Conservation (phyloP, 2,888 invertebrate genomes). For the Choristoneura rosaceana region DNA sequence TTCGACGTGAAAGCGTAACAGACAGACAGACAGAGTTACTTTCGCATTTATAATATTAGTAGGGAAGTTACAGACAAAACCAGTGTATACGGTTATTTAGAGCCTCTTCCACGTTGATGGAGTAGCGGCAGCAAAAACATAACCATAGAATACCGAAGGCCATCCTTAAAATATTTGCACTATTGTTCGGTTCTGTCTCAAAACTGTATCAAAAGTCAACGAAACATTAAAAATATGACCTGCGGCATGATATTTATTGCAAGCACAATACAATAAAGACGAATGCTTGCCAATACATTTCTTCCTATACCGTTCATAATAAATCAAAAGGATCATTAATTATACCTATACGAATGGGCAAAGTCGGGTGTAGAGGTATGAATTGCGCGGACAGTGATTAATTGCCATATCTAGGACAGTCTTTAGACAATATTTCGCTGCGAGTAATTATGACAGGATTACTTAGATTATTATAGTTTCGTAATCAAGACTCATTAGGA, state of each 20-base stretch:
- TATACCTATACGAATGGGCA: conserved; percentile 55
- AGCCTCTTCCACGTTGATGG: too few species aligned
- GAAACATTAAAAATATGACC: conserved; percentile 22
- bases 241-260: conserved; percentile 29
- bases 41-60: too few species aligned
- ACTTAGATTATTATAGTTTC: conserved; percentile 8
- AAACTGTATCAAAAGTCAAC: conserved; percentile 16
- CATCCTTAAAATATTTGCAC: not conserved
- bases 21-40: too few species aligned
- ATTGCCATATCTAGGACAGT: conserved; percentile 44
- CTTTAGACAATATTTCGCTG: conserved; percentile 40
- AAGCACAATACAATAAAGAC: conserved; percentile 38
- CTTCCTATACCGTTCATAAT: conserved; percentile 54
- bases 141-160: too few species aligned
- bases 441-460: conserved; percentile 24
- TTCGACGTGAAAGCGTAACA: too few species aligned
- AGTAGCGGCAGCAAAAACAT: too few species aligned
- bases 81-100: too few species aligned
- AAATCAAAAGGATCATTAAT: conserved; percentile 63
- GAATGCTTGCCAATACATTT: conserved; percentile 52
- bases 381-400: conserved; percentile 52
- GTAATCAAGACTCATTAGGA: not conserved
- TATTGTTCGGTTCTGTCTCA: not conserved
- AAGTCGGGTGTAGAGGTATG: conserved; percentile 48
- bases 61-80: too few species aligned